These are phyloP conservation scores for Telmatherina bonti DNA, from an alignment of 2,797 vertebrate species.

Conservation along the genomic window DNA sequence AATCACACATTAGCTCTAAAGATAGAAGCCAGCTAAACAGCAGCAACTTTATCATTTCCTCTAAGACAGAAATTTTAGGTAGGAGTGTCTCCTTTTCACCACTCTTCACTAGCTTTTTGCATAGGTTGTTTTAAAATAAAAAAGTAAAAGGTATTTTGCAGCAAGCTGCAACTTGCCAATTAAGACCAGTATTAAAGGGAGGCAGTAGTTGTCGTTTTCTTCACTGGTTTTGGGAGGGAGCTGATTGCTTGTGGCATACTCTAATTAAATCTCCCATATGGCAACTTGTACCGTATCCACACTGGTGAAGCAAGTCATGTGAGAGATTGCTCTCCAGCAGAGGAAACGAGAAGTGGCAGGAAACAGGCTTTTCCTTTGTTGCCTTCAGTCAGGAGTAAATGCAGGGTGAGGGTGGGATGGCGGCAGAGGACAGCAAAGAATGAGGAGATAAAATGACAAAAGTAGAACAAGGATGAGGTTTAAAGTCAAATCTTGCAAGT, in stretches of 20 bases:
- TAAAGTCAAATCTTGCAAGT: conserved; percentile 22
- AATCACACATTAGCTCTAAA: conserved; percentile 76
- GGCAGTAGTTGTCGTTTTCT: conserved; percentile 53
- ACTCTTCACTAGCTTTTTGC: conserved; percentile 48
- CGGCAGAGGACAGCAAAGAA: conserved; percentile 8
- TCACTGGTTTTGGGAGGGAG: conserved; percentile 56
- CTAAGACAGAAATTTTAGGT: conserved; percentile 42
- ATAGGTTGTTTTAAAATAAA: conserved; percentile 58
- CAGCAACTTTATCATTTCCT: conserved; percentile 70
- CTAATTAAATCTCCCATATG: conserved; percentile 84
- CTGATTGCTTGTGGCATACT: conserved; percentile 68
- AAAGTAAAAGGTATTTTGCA: conserved; percentile 54
- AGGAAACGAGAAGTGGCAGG: conserved; percentile 49
- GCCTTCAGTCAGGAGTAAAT: conserved; percentile 27
- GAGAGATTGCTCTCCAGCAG: conserved; percentile 68
- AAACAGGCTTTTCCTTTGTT: conserved; percentile 48
- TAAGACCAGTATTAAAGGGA: conserved; percentile 66
- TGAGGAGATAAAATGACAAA: conserved; percentile 7
- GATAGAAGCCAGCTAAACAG: conserved; percentile 53
- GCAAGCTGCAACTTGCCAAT: conserved; percentile 62
- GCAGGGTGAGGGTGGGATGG: conserved; percentile 3
- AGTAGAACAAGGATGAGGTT: not conserved
- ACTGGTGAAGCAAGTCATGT: conserved; percentile 70
- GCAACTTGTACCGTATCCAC: conserved; percentile 70
- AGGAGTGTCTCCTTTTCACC: conserved; percentile 19